These are phyloP conservation scores for Leptonema lineaticorne DNA, from an alignment of 1,140 invertebrate species.

Conservation along the genomic window DNA sequence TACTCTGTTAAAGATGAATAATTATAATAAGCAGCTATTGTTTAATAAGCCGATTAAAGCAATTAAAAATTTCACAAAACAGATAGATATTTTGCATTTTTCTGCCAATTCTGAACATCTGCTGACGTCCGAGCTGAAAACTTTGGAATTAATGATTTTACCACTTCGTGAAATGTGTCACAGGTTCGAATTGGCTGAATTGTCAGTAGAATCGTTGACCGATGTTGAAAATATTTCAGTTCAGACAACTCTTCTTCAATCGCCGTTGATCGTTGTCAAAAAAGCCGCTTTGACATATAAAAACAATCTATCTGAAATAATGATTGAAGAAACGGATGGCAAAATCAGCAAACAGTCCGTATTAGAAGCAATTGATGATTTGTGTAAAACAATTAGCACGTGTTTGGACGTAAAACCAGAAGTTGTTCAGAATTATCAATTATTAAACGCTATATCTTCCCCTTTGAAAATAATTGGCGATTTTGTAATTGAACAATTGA, in stretches of 20 bases:
- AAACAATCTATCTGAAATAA: neutral
- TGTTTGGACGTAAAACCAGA: neutral
- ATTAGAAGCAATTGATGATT: neutral
- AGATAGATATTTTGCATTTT: constrained; percentile 21
- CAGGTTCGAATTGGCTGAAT: constrained; percentile 29
- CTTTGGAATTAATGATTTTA: constrained; percentile 20
- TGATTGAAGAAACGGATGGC: neutral
- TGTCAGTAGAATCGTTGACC: neutral
- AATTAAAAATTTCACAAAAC: constrained; percentile 32
- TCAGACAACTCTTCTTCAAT: neutral
- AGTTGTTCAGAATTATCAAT: constrained; percentile 11
- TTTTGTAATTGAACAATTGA: neutral
- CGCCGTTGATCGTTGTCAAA: neutral
- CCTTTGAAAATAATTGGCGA: constrained; percentile 2
- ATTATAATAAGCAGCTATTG: constrained; percentile 31
- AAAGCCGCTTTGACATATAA: constrained; percentile 1
- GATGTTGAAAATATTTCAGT: constrained; percentile 25
- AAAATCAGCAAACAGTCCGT: neutral
- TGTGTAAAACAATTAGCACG: neutral
- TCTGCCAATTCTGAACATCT: neutral
- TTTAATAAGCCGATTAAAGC: constrained; percentile 34
- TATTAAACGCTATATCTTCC: constrained; percentile 1
- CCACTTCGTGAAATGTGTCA: constrained; percentile 37
- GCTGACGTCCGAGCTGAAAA: constrained; percentile 9
- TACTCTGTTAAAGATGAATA: constrained; percentile 45